Conservation (phyloP, 2,888 invertebrate species). For the Chrysotoxum bicinctum region DNA sequence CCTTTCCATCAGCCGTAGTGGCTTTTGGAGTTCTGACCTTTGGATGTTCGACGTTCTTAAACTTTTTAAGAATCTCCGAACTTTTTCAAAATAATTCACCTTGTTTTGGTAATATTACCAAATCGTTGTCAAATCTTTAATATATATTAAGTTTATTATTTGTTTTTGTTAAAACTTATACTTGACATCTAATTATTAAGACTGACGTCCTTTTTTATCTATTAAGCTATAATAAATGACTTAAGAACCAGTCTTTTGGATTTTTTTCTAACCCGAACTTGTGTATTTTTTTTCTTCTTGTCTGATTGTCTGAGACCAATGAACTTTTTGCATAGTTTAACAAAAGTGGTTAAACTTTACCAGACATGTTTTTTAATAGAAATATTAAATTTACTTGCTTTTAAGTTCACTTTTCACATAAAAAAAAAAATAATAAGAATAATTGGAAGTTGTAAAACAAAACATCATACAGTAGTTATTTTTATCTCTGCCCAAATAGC, state of each 20-base stretch:
- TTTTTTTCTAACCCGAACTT: conserved; percentile 4
- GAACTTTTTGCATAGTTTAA: conserved; percentile 23
- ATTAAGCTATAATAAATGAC: conserved; percentile 26
- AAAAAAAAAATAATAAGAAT: conserved; percentile 51
- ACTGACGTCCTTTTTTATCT: conserved; percentile 39
- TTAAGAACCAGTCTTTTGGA: conserved; percentile 15
- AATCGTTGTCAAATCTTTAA: conserved; percentile 54
- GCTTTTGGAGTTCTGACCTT: conserved; percentile 86
- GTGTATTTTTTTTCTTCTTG: conserved; percentile 2
- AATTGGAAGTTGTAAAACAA: conserved; percentile 41
- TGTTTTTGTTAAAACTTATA: conserved; percentile 11
- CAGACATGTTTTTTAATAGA: neutral
- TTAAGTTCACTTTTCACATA: conserved; percentile 38
- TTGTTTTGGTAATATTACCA: conserved; percentile 86
- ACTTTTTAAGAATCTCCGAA: conserved; percentile 85
- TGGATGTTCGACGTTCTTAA: conserved; percentile 87
- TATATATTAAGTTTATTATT: neutral
- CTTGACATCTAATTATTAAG: conserved; percentile 15
- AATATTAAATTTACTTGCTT: conserved; percentile 15
- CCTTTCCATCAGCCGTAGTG: conserved; percentile 84
- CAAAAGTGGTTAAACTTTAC: neutral
- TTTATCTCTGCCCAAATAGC: conserved; percentile 33
- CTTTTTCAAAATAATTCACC: conserved; percentile 88
- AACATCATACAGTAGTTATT: conserved; percentile 44
- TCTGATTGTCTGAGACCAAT: neutral